Evolutionary conservation across 1,140 invertebrate genomes (phyloP).

Genomic region (Drosophila rhopaloa): DNA sequence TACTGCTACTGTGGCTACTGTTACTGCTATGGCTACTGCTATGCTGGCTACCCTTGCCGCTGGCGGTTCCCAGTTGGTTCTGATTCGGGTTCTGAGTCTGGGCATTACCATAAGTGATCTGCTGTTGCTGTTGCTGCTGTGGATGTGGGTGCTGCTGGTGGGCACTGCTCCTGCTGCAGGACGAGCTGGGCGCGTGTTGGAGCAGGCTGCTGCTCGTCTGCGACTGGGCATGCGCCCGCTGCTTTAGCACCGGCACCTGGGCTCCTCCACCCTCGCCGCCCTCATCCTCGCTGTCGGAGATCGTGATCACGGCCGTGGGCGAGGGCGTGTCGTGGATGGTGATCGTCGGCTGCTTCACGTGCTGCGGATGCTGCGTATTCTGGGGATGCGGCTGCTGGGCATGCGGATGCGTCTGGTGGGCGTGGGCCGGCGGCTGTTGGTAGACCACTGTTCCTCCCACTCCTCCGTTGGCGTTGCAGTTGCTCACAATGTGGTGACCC

Average conservation of each 20-base stretch:
- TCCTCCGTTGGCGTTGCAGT: slow-evolving; percentile 61
- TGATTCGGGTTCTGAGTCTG: slow-evolving; percentile 42
- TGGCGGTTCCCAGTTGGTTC: slow-evolving; percentile 54
- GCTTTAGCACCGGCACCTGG: slow-evolving; percentile 74
- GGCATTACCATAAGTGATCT: slow-evolving; percentile 75
- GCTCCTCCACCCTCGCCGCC: slow-evolving; percentile 84
- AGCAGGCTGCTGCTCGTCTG: slow-evolving; percentile 84
- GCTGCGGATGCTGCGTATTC: slow-evolving; percentile 78
- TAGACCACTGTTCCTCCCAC: slow-evolving; percentile 72
- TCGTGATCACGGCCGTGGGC: slow-evolving; percentile 95
- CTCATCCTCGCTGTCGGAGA: slow-evolving; percentile 98
- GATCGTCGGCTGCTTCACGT: slow-evolving; percentile 88
- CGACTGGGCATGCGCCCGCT: slow-evolving; percentile 84
- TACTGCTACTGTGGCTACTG: slow-evolving; percentile 67
- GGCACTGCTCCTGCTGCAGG: slow-evolving; percentile 39
- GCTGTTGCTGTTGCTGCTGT: slow-evolving; percentile 49
- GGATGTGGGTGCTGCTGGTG: slow-evolving; percentile 37
- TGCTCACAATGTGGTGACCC: slow-evolving; percentile 71
- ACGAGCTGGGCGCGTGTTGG: slow-evolving; percentile 61
- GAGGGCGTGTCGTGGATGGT: slow-evolving; percentile 96
- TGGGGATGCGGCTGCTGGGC: slow-evolving; percentile 58
- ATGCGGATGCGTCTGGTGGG: slow-evolving; percentile 80
- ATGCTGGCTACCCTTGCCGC: slow-evolving; percentile 52
- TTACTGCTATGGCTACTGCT: slow-evolving; percentile 55
- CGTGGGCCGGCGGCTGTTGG: slow-evolving; percentile 63